A percentile compares a stretch with the other conserved stretches of the same genome.
Evolutionary conservation across 2,888 invertebrate genomes (phyloP).

Genomic region (Epicampocera succincta): DNA sequence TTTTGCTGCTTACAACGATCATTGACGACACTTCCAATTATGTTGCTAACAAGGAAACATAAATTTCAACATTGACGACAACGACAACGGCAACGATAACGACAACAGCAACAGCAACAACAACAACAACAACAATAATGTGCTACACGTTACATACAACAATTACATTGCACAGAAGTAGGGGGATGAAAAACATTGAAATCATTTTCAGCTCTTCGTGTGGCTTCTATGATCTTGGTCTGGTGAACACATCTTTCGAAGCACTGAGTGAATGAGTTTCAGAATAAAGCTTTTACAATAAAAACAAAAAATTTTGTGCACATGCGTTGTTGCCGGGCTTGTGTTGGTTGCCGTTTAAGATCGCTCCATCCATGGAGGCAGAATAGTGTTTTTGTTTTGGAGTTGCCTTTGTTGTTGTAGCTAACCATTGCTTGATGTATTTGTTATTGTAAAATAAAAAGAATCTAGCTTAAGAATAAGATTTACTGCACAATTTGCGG

Average conservation of each 20-base stretch:
- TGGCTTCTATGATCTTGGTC: slow-evolving; percentile 13
- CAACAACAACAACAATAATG: slow-evolving; percentile 67
- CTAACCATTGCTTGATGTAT: slow-evolving; percentile 47
- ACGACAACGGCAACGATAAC: slow-evolving; percentile 66
- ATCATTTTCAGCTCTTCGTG: neutral
- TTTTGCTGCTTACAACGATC: slow-evolving; percentile 69
- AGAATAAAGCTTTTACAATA: slow-evolving; percentile 40
- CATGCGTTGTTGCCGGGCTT: slow-evolving; percentile 27
- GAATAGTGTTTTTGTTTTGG: slow-evolving; percentile 13
- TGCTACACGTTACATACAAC: slow-evolving; percentile 57
- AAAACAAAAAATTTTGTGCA: slow-evolving; percentile 10
- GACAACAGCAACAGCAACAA: slow-evolving; percentile 68
- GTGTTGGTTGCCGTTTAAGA: slow-evolving; percentile 8
- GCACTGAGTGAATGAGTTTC: slow-evolving; percentile 65
- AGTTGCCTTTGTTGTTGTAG: slow-evolving; percentile 17
- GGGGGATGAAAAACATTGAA: slow-evolving; percentile 20
- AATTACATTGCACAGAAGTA: slow-evolving; percentile 26
- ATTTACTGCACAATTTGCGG: slow-evolving; percentile 70
- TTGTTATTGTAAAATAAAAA: slow-evolving; percentile 58
- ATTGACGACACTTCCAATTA: slow-evolving; percentile 74
- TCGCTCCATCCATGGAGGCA: slow-evolving; percentile 25
- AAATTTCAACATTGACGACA: slow-evolving; percentile 72
- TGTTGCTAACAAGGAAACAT: slow-evolving; percentile 74
- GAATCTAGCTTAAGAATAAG: slow-evolving; percentile 54
- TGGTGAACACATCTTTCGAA: slow-evolving; percentile 59